A percentile compares a stretch with the other conserved stretches of the same genome.
phyloP scores from a whole-genome alignment of 2,888 invertebrate species.

The Drosophila crucigera region DNA sequence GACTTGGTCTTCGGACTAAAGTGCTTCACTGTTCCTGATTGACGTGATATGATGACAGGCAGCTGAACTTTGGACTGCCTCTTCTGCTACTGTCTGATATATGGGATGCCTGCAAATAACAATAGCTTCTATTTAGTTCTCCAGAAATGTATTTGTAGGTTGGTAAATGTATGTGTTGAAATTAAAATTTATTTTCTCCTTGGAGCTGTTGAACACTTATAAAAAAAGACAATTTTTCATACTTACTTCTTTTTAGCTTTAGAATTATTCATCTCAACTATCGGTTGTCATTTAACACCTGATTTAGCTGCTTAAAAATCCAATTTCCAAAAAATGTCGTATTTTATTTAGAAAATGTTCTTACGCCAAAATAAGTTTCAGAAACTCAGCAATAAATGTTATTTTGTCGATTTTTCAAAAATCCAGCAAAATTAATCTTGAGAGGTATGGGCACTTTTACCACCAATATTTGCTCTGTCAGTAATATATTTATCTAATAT shows the following conservation, averaged over 20 bases:
- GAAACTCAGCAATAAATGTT: background rate
- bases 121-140: background rate
- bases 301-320: background rate
- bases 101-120: background rate
- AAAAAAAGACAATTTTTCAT: background rate
- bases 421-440: background rate
- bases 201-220: background rate
- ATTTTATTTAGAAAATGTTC: background rate
- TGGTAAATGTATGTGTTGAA: background rate
- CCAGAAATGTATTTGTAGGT: background rate
- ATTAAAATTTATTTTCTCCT: background rate
- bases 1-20: slow-evolving; percentile 35
- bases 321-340: background rate
- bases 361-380: background rate
- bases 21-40: slow-evolving; percentile 67
- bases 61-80: background rate
- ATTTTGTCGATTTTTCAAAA: background rate
- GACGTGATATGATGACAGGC: slow-evolving; percentile 63
- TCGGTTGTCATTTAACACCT: background rate
- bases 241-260: background rate
- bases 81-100: background rate
- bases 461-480: background rate
- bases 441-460: too few relatives aligned
- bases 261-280: background rate
- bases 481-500: background rate